phyloP scores from a whole-genome alignment of 2,113 vertebrate genomes.

The Epinephelus cyanopodus region DNA sequence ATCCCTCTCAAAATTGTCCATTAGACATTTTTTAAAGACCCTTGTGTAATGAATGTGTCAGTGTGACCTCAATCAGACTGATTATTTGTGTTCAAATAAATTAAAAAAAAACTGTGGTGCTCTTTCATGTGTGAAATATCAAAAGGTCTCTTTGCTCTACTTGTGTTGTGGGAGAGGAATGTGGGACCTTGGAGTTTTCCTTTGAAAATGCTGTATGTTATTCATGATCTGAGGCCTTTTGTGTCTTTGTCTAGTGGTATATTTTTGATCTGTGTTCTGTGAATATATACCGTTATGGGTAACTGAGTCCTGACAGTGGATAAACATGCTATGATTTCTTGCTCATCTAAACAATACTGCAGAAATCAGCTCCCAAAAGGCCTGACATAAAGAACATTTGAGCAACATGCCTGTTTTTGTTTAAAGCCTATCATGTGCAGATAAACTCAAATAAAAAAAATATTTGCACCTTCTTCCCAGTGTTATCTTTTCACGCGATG shows the following conservation, averaged over 20 bases:
- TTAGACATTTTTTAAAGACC: not conserved
- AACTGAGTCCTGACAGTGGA: too few relatives aligned
- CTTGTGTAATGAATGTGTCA: not conserved
- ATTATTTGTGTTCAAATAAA: not conserved
- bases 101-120: not conserved
- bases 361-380: not conserved
- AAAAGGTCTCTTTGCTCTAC: not conserved
- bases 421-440: not conserved
- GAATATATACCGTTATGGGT: too few relatives aligned
- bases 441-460: too few relatives aligned
- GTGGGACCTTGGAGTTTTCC: not conserved
- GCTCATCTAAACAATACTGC: too few relatives aligned
- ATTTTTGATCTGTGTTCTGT: not conserved
- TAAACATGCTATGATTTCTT: too few relatives aligned
- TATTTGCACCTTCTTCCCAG: not conserved
- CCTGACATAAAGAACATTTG: not conserved
- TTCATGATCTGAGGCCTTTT: not conserved
- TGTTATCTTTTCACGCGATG: not conserved
- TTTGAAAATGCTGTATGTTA: not conserved
- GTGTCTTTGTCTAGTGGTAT: not conserved
- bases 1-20: not conserved
- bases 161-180: not conserved
- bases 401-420: not conserved
- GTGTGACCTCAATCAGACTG: not conserved
- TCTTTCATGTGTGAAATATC: constrained; percentile 29